Percentiles rank a stretch among this genome's conserved stretches.
These are phyloP conservation scores for Globicephala melas DNA, from an alignment of 2,113 vertebrate genomes.

Conservation along the genomic window DNA sequence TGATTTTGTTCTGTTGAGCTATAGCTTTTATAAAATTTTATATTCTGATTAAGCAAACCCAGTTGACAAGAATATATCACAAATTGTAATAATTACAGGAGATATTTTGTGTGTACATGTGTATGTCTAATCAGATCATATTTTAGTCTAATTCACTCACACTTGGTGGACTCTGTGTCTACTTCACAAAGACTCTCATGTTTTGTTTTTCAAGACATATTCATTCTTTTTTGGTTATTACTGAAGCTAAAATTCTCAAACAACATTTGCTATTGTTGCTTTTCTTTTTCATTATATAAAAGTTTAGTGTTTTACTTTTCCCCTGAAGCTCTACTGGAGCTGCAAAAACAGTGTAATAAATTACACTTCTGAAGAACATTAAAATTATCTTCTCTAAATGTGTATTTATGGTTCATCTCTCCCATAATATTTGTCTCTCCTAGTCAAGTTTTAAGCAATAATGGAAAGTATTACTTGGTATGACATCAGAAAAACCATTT, in stretches of 20 bases:
- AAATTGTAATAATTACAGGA: slow-evolving; percentile 41
- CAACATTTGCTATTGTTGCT: background rate
- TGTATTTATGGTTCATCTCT: background rate
- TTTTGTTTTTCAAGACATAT: background rate
- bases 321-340: background rate
- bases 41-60: slow-evolving; percentile 80
- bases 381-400: background rate
- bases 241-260: background rate
- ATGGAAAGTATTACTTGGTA: background rate
- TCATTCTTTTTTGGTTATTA: background rate
- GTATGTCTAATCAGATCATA: slow-evolving; percentile 25
- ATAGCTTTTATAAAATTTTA: slow-evolving; percentile 83
- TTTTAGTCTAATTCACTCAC: slow-evolving; percentile 30
- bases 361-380: background rate
- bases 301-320: background rate
- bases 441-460: background rate
- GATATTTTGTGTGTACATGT: slow-evolving; percentile 35
- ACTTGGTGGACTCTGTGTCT: background rate
- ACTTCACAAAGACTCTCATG: background rate
- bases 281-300: background rate
- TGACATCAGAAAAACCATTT: background rate
- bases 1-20: slow-evolving; percentile 85
- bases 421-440: background rate
- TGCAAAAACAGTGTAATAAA: background rate
- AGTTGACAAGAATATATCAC: slow-evolving; percentile 66